Base-by-base conservation (phyloP, 2,113 vertebrate species). In the Alectura lathami region DNA sequence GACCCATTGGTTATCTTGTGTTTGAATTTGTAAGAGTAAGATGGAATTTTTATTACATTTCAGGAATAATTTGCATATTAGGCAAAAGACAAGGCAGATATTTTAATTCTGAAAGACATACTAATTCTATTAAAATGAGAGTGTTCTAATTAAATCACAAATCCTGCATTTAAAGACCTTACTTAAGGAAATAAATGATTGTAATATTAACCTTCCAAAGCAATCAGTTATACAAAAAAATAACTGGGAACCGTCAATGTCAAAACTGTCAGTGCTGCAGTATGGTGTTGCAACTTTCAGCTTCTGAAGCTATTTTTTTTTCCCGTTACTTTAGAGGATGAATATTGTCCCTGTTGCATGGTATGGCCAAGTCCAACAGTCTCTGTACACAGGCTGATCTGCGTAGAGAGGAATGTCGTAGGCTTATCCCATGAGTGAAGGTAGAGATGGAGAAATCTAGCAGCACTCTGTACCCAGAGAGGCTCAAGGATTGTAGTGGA, bases 1-100 rank as follows among this genome's bases (percentile, higher is more conserved):
- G 40, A 8, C 5, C 69, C 29, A 1, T 29, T 68, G 15, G 15
- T 76, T 80, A 36, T 78, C 77, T 93, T 95, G 48, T 62, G 59
- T 83, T 93, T 96, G 73, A 62, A 82, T 96, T 97, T 92, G 23
- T 94, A 60, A 89, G 76, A 77, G 40, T 56, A 93, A 94, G 95
- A 64, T 47, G 57, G 59, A 93, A 86, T 94, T 94, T 83, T 94
- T 96, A 77, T 62, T 95, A 64, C 88, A 48, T 91, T 91, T 77
- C 45, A 82, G 79, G 60, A 80, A 81, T 53, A 96, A 91, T 89
- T 94, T 94, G 48, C 54, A 14, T 59, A 34, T 34, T 56, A 86
- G 13, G 26, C 90, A 75, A 74, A 94, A 95, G 60, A 93, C 40
- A 68, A 30, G 66, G 56, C 16, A 26, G 69, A 84, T 48, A 66